phyloP scores from a whole-genome alignment of 2,113 vertebrate species.

The Okapia johnstoni region DNA sequence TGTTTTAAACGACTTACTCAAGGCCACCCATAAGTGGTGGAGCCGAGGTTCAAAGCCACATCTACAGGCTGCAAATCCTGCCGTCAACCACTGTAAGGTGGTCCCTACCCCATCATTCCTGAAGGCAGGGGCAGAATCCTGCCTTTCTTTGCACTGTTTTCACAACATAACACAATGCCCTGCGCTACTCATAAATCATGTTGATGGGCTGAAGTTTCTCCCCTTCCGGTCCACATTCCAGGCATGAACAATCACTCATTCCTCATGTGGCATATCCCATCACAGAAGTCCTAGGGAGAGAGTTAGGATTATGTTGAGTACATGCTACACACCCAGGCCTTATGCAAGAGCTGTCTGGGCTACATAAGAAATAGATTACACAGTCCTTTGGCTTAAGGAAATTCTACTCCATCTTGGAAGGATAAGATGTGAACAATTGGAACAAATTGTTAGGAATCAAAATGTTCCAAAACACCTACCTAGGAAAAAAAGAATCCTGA shows the following conservation, averaged over 20 bases:
- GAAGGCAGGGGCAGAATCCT: background rate
- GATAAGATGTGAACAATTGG: background rate
- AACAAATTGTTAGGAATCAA: background rate
- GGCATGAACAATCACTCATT: background rate
- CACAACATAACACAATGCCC: background rate
- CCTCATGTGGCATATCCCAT: background rate
- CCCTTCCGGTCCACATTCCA: background rate
- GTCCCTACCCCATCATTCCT: background rate
- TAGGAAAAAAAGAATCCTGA: background rate
- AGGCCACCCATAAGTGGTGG: background rate
- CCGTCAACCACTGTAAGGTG: background rate
- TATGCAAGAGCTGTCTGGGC: background rate
- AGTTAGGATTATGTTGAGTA: background rate
- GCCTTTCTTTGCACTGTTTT: background rate
- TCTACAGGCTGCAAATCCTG: background rate
- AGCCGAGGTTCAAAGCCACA: background rate
- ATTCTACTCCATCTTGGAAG: background rate
- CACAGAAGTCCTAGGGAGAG: background rate
- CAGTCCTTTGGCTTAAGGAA: background rate
- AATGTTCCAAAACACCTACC: background rate
- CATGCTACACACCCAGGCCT: background rate
- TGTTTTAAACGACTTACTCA: background rate
- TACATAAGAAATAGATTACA: background rate
- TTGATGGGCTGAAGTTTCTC: background rate
- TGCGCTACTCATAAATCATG: background rate